A percentile compares a stretch with the other conserved stretches of the same genome.
These are phyloP conservation scores for Rhinoderma darwinii DNA, from an alignment of 2,113 vertebrate species.

Conservation along the genomic window DNA sequence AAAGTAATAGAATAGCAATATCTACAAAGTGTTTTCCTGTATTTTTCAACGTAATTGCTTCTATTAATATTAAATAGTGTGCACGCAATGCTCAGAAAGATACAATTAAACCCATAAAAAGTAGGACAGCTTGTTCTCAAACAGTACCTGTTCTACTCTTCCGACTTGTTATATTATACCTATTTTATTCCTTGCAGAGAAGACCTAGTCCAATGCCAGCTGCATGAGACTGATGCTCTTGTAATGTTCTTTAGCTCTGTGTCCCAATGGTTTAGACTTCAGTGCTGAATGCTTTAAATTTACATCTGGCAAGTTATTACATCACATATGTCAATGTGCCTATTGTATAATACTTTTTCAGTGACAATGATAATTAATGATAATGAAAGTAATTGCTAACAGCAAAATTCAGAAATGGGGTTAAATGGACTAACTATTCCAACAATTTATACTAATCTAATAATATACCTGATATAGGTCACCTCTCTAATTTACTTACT, in stretches of 20 bases:
- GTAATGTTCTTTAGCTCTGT: neutral
- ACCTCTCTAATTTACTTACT: no score
- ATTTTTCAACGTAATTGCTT: neutral
- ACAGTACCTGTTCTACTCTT: neutral
- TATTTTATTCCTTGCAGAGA: neutral
- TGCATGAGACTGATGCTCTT: neutral
- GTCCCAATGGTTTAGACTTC: neutral
- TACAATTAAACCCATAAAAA: neutral
- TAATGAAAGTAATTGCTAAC: no score
- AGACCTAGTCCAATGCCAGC: neutral
- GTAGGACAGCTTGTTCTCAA: conserved; percentile 23
- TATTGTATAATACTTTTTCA: neutral
- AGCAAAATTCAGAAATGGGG: no score
- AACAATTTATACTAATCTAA: no score
- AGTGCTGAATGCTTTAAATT: neutral
- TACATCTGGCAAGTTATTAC: conserved; percentile 25
- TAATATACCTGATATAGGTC: no score
- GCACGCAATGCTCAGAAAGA: neutral
- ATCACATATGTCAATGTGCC: neutral
- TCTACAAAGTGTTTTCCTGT: neutral
- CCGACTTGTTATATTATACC: neutral
- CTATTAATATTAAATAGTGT: conserved; percentile 20
- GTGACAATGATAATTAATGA: no score
- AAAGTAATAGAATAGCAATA: neutral
- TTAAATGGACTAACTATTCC: no score